These are phyloP conservation scores for Bombus terrestris DNA, from an alignment of 1,140 invertebrate species.

Conservation along the genomic window DNA sequence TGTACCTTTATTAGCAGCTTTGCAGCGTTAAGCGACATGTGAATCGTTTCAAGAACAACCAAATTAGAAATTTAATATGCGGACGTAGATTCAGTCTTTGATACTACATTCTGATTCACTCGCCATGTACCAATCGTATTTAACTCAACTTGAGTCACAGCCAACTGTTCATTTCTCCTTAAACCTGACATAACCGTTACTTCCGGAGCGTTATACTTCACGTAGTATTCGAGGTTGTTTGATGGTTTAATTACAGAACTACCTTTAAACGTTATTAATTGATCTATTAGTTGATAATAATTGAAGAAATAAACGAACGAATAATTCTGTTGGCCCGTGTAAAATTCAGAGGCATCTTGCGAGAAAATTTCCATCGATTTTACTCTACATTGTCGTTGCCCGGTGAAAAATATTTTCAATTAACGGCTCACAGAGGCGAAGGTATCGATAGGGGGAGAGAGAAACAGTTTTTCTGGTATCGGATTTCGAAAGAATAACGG, in stretches of 20 bases:
- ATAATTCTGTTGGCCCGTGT: background rate
- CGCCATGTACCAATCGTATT: background rate
- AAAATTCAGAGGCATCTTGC: background rate
- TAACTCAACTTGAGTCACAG: background rate
- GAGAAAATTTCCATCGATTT: conserved; percentile 38
- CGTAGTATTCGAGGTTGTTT: background rate
- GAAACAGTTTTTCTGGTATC: conserved; percentile 52
- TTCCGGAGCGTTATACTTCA: background rate
- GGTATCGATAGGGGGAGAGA: conserved; percentile 37
- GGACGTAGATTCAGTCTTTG: background rate
- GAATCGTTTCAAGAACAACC: background rate
- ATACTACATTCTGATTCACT: background rate
- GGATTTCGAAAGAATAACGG: conserved; percentile 63
- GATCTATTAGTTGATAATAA: background rate
- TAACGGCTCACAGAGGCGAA: conserved; percentile 31
- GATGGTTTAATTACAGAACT: background rate
- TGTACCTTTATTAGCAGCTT: background rate
- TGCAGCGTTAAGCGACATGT: no score
- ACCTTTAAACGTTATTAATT: background rate
- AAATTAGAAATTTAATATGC: background rate
- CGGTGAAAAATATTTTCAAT: conserved; percentile 54
- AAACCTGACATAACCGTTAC: background rate
- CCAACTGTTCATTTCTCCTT: background rate
- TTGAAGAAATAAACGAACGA: background rate
- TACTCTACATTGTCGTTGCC: conserved; percentile 18